Evolutionary conservation across 2,888 invertebrate genomes (phyloP).

Genomic region (Dasypogon diadema): DNA sequence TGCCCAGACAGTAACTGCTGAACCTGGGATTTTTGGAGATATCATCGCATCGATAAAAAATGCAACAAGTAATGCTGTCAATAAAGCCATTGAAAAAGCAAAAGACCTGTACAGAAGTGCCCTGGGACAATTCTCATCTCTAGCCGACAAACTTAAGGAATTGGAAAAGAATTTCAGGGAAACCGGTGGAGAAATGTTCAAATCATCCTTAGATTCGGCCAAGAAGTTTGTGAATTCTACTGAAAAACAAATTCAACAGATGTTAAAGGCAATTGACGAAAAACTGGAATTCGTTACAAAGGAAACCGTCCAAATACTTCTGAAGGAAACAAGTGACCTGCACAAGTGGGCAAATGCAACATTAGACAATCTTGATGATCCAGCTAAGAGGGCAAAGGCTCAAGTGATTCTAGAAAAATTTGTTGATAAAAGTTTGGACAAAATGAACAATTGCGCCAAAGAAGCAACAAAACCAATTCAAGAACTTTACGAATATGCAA

Average conservation of each 20-base stretch:
- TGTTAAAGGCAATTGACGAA: constrained; percentile 19
- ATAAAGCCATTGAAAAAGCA: constrained; percentile 12
- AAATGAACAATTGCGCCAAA: constrained; percentile 16
- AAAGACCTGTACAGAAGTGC: constrained; percentile 9
- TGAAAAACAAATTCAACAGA: constrained; percentile 17
- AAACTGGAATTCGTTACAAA: constrained; percentile 3
- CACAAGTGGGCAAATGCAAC: constrained; percentile 17
- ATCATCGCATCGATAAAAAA: background rate
- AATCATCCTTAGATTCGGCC: background rate
- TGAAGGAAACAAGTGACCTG: constrained; percentile 26
- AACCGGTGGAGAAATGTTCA: constrained; percentile 7
- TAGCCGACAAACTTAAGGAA: constrained; percentile 6
- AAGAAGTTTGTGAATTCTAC: constrained; percentile 5
- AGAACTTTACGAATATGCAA: constrained; percentile 18
- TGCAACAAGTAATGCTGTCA: background rate
- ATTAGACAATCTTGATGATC: background rate
- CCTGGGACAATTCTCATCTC: constrained; percentile 2
- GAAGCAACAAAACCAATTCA: constrained; percentile 35
- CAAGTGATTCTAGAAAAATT: background rate
- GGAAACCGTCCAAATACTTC: constrained; percentile 11
- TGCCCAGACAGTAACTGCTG: background rate
- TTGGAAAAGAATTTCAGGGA: constrained; percentile 5
- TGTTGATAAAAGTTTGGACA: constrained; percentile 10
- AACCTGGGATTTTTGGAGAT: constrained; percentile 18
- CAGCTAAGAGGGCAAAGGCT: background rate